Evolutionary conservation across 2,888 invertebrate species (phyloP), one percentile per base, ranked within the genome.

Genomic region (Ernsta delagoae): DNA sequence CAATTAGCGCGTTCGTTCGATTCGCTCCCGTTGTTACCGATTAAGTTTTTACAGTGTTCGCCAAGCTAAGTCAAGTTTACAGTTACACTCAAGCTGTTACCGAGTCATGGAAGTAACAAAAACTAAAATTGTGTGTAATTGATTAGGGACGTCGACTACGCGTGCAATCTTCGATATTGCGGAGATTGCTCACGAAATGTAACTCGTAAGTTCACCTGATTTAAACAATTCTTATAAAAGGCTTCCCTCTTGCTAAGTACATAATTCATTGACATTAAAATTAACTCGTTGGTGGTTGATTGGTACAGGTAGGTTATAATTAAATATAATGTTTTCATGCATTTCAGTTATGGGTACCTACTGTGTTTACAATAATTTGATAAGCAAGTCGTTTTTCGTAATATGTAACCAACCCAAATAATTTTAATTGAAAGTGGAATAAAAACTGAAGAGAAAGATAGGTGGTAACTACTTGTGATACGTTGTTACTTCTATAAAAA

Each of bases 1-100:
- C 86, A 87, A 92, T 91, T 89, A 90, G 79, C 84, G 79, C 84
- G 83, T 83, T 84, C 83, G 85, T 82, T 84, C 83, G 92, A 92
- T 92, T 90, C 86, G 92, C 90, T 92, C 92, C 91, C 92, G 89
- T 92, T 92, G 88, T 88, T 90, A 88, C 78, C 89, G 89, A 90
- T 91, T 89, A 86, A 86, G 85, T 91, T 92, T 91, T 92, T 92
- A 87, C 84, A 79, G 79, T 81, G 77, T 73, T 80, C 84, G 77
- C 81, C 83, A 75, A 80, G 81, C 84, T 83, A 85, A 88, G 83
- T 82, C 84, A 80, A 82, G 83, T 88, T 87, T 88, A 92, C 92
- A 84, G 92, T 91, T 92, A 92, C 68, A 76, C 74, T 75, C 76
- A 73, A 79, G 76, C 79, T 81, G 83, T 85, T 87, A 82, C 85